A percentile compares a stretch with the other conserved stretches of the same genome.
Conservation (phyloP, 2,888 invertebrate genomes). For the Leptarthrus brevirostris region DNA sequence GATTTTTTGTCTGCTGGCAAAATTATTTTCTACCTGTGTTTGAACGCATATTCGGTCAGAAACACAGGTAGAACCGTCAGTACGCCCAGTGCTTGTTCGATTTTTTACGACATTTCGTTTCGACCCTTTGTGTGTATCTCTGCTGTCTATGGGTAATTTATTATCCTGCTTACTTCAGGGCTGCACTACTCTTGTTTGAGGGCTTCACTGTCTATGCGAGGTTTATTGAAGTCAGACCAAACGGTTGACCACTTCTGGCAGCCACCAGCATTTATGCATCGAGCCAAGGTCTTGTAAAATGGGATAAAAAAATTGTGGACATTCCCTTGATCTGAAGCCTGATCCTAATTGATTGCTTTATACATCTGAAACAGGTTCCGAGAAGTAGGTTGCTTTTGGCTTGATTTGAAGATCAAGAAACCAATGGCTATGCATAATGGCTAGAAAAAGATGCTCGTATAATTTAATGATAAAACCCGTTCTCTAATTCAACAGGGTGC, state of each 20-base stretch:
- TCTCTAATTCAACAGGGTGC: constrained; percentile 46
- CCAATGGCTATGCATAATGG: constrained; percentile 28
- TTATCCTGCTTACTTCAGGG: constrained; percentile 41
- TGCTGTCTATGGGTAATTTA: constrained; percentile 48
- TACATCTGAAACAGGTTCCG: constrained; percentile 47
- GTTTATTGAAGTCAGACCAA: not conserved
- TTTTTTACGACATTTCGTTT: constrained; percentile 43
- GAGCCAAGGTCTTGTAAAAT: constrained; percentile 8
- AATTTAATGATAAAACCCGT: constrained; percentile 43
- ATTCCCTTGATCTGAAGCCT: constrained; percentile 34
- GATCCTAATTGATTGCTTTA: constrained; percentile 49
- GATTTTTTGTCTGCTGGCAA: constrained; percentile 34
- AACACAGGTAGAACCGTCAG: constrained; percentile 41
- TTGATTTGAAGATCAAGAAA: constrained; percentile 47
- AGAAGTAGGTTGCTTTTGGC: constrained; percentile 49
- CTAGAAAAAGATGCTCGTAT: constrained; percentile 41
- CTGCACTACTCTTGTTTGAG: constrained; percentile 16
- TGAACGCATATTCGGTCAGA: constrained; percentile 28
- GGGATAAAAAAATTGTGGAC: constrained; percentile 8
- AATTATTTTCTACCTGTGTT: constrained; percentile 45
- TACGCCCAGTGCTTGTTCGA: constrained; percentile 43
- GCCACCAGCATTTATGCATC: constrained; percentile 7
- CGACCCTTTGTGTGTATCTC: constrained; percentile 34
- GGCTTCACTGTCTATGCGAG: not conserved
- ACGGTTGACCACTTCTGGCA: constrained; percentile 43